Evolutionary conservation across 1,140 invertebrate species (phyloP).

Genomic region (Stratiolaelaps scimitus): DNA sequence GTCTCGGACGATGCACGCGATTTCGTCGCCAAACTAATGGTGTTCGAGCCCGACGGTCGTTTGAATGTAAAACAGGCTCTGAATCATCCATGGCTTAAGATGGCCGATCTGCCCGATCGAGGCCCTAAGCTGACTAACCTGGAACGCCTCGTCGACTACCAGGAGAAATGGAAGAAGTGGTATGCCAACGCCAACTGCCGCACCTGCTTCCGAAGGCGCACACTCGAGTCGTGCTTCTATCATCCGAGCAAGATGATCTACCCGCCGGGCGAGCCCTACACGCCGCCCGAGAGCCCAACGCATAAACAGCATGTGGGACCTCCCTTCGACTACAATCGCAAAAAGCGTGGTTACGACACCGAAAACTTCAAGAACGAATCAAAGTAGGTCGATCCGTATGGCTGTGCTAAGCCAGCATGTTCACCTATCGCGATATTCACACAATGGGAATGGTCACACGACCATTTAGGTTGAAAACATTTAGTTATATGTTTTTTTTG

Average conservation of each 20-base stretch:
- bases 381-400: constrained; percentile 25
- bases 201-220: constrained; percentile 65
- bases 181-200: constrained; percentile 73
- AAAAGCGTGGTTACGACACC: constrained; percentile 31
- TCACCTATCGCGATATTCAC: too few relatives aligned
- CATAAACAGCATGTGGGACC: constrained; percentile 33
- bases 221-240: constrained; percentile 63
- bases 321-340: constrained; percentile 27
- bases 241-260: constrained; percentile 89
- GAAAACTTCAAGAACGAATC: constrained; percentile 33
- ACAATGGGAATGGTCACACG: too few relatives aligned
- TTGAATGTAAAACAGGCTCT: constrained; percentile 65
- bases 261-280: constrained; percentile 62
- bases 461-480: too few relatives aligned
- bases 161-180: constrained; percentile 41
- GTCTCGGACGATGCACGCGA: constrained; percentile 69
- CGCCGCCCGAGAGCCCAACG: constrained; percentile 55
- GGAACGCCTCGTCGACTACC: constrained; percentile 37
- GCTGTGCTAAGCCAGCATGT: too few relatives aligned
- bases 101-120: constrained; percentile 29
- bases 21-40: constrained; percentile 67
- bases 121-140: constrained; percentile 34
- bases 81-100: constrained; percentile 71
- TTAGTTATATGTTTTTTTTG: too few relatives aligned
- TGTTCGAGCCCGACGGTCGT: constrained; percentile 51